A percentile compares a stretch with the other conserved stretches of the same genome.
Conservation (phyloP, 2,888 invertebrate genomes). For the Steinernema carpocapsae region DNA sequence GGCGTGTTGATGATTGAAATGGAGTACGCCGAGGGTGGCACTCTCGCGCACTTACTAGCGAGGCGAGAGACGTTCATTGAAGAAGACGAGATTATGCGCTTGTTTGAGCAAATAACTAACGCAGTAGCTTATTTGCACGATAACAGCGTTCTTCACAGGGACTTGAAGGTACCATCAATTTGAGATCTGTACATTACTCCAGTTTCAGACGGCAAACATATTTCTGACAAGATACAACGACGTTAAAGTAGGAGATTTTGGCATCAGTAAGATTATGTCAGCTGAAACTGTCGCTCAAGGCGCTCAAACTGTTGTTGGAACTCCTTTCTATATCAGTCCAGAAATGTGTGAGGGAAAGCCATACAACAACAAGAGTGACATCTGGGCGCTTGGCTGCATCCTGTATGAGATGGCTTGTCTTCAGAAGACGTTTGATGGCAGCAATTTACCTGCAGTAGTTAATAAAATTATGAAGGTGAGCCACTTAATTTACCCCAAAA, state of each 20-base stretch:
- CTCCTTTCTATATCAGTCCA: conserved; percentile 84
- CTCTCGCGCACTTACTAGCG: conserved; percentile 76
- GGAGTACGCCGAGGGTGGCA: conserved; percentile 82
- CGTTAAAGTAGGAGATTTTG: conserved; percentile 76
- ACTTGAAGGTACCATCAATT: conserved; percentile 76
- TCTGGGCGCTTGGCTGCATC: conserved; percentile 86
- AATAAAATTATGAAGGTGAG: conserved; percentile 78
- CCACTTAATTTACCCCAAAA: no score
- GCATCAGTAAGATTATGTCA: conserved; percentile 76
- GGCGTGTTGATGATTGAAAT: conserved; percentile 79
- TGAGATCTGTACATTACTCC: no score
- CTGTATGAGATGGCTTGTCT: conserved; percentile 82
- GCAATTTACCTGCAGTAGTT: conserved; percentile 78
- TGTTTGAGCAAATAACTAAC: conserved; percentile 79
- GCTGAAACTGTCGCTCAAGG: conserved; percentile 39
- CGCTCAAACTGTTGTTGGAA: conserved; percentile 76
- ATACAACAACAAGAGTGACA: conserved; percentile 80
- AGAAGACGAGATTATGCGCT: conserved; percentile 76
- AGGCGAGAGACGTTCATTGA: conserved; percentile 74
- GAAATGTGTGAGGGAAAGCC: conserved; percentile 81
- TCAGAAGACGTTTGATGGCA: conserved; percentile 78
- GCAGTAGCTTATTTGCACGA: conserved; percentile 83
- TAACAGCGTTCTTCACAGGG: conserved; percentile 81
- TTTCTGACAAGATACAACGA: conserved; percentile 76
- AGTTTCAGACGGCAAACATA: conserved; percentile 79